These are phyloP conservation scores for Dryadula phaetusa DNA, from an alignment of 2,888 invertebrate genomes.

Conservation along the genomic window DNA sequence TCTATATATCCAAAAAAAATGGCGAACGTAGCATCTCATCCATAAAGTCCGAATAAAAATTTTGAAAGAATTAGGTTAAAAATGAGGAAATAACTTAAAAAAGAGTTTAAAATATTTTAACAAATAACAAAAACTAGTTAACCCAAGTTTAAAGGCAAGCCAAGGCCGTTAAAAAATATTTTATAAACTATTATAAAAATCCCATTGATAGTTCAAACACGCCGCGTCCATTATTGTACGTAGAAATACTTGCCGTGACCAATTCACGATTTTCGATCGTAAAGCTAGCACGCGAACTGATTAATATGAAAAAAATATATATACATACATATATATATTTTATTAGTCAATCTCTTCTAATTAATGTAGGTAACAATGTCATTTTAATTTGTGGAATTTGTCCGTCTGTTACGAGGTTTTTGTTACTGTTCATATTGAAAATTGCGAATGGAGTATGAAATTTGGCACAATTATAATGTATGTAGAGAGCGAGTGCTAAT, in stretches of 20 bases:
- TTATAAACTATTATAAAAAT: conserved; percentile 35
- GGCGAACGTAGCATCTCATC: too few species aligned
- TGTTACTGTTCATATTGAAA: too few species aligned
- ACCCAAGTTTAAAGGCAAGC: background rate
- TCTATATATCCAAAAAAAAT: too few species aligned
- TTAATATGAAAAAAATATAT: conserved; percentile 52
- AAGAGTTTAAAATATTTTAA: background rate
- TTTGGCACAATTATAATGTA: too few species aligned
- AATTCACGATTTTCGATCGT: conserved; percentile 59
- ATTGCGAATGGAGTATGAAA: too few species aligned
- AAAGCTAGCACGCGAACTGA: conserved; percentile 56
- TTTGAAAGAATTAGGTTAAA: background rate
- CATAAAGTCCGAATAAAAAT: too few species aligned
- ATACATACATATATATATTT: conserved; percentile 23
- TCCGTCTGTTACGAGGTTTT: too few species aligned
- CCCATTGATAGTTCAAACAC: conserved; percentile 46
- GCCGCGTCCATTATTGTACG: conserved; percentile 46
- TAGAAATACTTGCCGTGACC: conserved; percentile 51
- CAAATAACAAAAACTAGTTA: conserved; percentile 19
- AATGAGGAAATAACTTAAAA: background rate
- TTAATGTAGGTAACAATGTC: conserved; percentile 48
- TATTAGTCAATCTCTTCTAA: conserved; percentile 50
- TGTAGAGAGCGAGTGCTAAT: too few species aligned
- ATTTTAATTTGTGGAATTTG: conserved; percentile 23
- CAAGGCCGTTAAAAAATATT: conserved; percentile 30